phyloP scores from a whole-genome alignment of 2,113 vertebrate genomes.

The Microcebus lehilahytsara region DNA sequence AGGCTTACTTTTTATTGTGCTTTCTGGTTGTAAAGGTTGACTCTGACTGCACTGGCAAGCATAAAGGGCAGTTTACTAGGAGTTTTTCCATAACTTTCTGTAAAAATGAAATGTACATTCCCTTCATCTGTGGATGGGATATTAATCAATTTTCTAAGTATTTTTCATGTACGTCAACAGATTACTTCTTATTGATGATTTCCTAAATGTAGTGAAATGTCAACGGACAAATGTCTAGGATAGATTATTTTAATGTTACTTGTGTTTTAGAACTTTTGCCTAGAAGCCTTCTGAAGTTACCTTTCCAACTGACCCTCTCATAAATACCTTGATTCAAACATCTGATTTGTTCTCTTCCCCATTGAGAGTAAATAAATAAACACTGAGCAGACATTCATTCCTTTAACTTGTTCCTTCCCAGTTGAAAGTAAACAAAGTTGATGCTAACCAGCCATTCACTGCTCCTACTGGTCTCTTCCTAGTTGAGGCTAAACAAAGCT shows the following conservation, averaged over 20 bases:
- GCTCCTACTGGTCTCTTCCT: neutral
- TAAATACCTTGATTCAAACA: neutral
- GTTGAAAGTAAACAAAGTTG: neutral
- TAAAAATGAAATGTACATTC: neutral
- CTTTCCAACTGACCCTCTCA: neutral
- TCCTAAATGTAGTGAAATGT: neutral
- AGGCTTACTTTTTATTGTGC: neutral
- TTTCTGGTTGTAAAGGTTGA: neutral
- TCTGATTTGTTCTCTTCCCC: neutral
- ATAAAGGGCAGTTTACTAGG: neutral
- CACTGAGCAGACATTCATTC: neutral
- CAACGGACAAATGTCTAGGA: neutral
- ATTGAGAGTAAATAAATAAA: constrained; percentile 8
- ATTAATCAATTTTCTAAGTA: neutral
- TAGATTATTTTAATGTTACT: neutral
- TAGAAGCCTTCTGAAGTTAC: neutral
- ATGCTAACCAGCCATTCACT: neutral
- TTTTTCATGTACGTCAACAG: neutral
- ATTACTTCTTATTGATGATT: neutral
- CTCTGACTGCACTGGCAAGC: neutral
- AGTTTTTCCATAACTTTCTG: neutral
- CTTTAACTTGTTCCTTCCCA: constrained; percentile 4
- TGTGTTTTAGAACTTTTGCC: neutral
- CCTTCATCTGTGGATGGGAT: neutral
- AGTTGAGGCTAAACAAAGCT: constrained; percentile 40